Conservation (phyloP, 2,113 vertebrate genomes). For the Furnarius figulus region DNA sequence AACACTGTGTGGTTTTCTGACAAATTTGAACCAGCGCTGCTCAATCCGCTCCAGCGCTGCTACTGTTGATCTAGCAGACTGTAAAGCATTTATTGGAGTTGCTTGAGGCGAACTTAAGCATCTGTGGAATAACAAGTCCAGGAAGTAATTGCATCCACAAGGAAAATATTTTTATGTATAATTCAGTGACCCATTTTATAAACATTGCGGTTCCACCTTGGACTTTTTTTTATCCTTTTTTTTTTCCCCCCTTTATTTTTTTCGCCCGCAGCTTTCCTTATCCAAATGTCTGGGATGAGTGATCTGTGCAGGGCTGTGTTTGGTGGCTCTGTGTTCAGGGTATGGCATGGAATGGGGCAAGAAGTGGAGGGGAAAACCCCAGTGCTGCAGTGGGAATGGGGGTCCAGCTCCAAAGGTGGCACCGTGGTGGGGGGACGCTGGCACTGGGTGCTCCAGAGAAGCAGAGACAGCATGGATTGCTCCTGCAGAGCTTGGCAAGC, state of each 20-base stretch:
- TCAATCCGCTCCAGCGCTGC: conserved; percentile 38
- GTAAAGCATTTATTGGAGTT: conserved; percentile 41
- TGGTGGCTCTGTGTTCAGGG: background rate
- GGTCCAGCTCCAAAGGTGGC: background rate
- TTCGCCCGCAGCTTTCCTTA: background rate
- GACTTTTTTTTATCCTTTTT: background rate
- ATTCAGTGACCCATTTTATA: conserved; percentile 63
- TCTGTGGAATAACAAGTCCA: conserved; percentile 45
- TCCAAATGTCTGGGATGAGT: background rate
- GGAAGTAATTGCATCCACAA: conserved; percentile 60
- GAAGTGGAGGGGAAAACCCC: background rate
- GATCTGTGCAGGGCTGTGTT: background rate
- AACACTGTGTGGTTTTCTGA: conserved; percentile 48
- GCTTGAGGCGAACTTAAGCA: conserved; percentile 33
- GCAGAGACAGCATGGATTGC: background rate
- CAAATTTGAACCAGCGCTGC: conserved; percentile 35
- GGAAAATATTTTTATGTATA: conserved; percentile 68
- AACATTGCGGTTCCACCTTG: conserved; percentile 51
- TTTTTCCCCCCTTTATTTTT: background rate
- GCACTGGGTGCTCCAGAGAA: background rate
- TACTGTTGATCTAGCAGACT: conserved; percentile 49
- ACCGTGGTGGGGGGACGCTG: accelerated
- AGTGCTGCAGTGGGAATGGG: accelerated
- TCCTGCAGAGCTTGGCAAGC: background rate
- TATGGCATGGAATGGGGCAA: accelerated